Evolutionary conservation across 1,140 invertebrate species (phyloP), one percentile per base, ranked within the genome.

Genomic region (Armadillidium nasatum): DNA sequence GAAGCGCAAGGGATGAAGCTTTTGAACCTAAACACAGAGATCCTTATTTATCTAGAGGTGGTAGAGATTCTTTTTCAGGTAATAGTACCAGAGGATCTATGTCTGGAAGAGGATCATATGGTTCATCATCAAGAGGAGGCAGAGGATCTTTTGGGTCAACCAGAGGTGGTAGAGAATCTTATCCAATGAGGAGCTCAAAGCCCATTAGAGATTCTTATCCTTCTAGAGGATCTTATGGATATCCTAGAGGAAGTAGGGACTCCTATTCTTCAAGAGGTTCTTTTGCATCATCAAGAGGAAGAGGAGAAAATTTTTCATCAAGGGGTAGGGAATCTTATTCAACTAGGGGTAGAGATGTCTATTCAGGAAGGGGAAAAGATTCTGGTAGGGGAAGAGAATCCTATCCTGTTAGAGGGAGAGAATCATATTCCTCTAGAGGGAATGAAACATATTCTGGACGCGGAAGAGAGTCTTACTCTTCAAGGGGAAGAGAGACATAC

Each of bases 191-290:
- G 50, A 15, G 50, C 11, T 33, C 33, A 33, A 33, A 33, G 6
- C 33, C 33, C 33, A 33, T 33, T 60, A 60, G 50, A 60, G 50
- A 60, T 2, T 60, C 50, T 60, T 60, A 15, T 19, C 19, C 50
- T 60, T 60, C 50, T 7, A 60, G 50, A 60, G 50, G 50, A 4
- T 60, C 50, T 4, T 60, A 15, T 60, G 50, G 50, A 60, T 60
- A 13, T 60, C 19, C 50, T 4, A 60, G 50, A 7, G 50, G 50
- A 15, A 19, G 50, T 7, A 60, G 50, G 19, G 50, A 60, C 7
- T 60, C 50, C 11, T 60, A 60, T 60, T 60, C 50, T 60, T 60
- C 50, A 15, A 60, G 50, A 60, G 50, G 50, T 4, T 60, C 50
- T 19, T 60, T 15, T 60, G 50, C 11, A 60, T 7, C 11, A 60